A percentile compares a stretch with the other conserved stretches of the same genome.
Conservation (phyloP, 1,140 invertebrate genomes). For the Batillaria attramentaria region DNA sequence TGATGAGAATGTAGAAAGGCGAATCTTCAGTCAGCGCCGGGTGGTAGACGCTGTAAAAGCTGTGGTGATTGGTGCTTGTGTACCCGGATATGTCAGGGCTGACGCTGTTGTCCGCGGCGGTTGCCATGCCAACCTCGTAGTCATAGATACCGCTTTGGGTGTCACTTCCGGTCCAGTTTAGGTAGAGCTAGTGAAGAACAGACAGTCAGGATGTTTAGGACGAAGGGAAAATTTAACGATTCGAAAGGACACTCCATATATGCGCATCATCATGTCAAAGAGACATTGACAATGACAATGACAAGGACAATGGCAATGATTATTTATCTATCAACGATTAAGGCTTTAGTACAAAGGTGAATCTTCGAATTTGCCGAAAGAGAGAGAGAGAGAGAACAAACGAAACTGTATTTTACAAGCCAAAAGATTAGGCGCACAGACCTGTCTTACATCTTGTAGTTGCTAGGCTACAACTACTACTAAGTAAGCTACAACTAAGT, state of each 20-base stretch:
- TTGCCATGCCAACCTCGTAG: constrained; percentile 44
- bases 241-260: not conserved
- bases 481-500: too few species aligned
- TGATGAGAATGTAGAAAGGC: constrained; percentile 45
- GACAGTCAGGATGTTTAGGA: not conserved
- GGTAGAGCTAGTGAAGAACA: constrained; percentile 38
- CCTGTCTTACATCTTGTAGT: too few species aligned
- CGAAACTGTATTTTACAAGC: too few species aligned
- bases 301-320: too few species aligned
- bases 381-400: too few species aligned
- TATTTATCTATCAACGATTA: too few species aligned
- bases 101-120: not conserved
- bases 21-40: constrained; percentile 40
- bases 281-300: not conserved
- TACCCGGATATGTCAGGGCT: constrained; percentile 41
- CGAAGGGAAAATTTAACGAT: not conserved
- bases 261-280: not conserved
- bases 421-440: too few species aligned
- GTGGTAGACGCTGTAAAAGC: constrained; percentile 35
- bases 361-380: too few species aligned
- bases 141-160: constrained; percentile 40
- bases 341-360: too few species aligned
- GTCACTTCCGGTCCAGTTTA: constrained; percentile 44
- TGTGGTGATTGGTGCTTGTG: constrained; percentile 39
- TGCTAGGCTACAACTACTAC: too few species aligned